Evolutionary conservation across 1,140 invertebrate species (phyloP).

Genomic region (Magallana ariakensis): DNA sequence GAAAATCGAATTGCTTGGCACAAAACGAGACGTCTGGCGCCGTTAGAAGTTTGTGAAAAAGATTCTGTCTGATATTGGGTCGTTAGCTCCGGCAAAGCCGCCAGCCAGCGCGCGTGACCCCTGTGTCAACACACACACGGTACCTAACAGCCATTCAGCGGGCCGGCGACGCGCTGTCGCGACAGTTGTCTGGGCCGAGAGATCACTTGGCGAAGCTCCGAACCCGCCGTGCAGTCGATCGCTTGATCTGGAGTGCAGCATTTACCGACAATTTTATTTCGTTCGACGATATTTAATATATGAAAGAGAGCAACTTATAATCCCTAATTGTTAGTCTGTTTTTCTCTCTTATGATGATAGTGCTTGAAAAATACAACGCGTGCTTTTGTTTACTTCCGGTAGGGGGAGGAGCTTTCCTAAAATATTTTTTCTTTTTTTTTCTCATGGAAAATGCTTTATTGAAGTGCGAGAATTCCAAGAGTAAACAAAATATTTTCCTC

Average conservation of each 20-base stretch:
- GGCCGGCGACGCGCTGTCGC: constrained; percentile 27
- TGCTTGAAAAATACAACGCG: constrained; percentile 16
- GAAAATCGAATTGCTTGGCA: constrained; percentile 36
- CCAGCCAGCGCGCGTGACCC: constrained; percentile 32
- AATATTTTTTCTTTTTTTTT: no score
- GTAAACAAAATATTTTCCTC: no score
- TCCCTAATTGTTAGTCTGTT: constrained; percentile 6
- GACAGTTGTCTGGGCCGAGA: constrained; percentile 4
- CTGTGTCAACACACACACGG: constrained; percentile 29
- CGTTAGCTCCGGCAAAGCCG: constrained; percentile 33
- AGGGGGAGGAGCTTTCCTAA: constrained; percentile 3
- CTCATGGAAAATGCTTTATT: no score
- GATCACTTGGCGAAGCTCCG: constrained; percentile 23
- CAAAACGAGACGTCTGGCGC: constrained; percentile 34
- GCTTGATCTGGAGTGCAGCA: neutral
- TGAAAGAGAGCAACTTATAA: neutral
- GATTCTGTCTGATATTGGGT: constrained; percentile 38
- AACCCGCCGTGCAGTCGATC: neutral
- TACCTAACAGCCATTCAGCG: constrained; percentile 37
- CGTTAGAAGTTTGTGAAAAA: constrained; percentile 37
- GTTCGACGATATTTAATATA: constrained; percentile 13
- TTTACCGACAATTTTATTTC: neutral
- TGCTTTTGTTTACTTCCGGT: constrained; percentile 33
- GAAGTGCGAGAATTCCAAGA: no score
- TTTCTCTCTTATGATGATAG: constrained; percentile 20